A percentile compares a stretch with the other conserved stretches of the same genome.
Conservation (phyloP, 92 coral and sea anemone species). For the Siderastrea radians region DNA sequence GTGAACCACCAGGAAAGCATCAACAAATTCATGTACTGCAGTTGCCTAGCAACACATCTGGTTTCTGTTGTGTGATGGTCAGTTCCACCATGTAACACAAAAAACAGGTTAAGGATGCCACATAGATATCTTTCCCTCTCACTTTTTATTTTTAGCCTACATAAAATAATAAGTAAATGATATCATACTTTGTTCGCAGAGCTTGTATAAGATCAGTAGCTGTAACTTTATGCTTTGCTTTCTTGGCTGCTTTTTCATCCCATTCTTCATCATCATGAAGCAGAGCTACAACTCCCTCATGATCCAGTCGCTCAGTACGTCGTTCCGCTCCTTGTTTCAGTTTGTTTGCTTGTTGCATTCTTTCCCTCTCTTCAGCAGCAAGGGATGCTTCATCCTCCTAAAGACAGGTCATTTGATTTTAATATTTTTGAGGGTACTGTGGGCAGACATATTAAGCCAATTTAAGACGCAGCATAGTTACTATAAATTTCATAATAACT, state of each 20-base stretch:
- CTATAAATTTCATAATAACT: too few species aligned
- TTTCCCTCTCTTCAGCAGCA: conserved; percentile 86
- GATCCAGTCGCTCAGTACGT: conserved; percentile 88
- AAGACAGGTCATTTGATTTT: neutral
- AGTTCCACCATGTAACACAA: too few species aligned
- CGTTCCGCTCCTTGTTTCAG: conserved; percentile 85
- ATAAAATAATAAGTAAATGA: neutral
- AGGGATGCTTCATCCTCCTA: conserved; percentile 89
- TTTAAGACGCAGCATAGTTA: too few species aligned
- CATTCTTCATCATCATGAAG: conserved; percentile 91
- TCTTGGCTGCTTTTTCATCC: conserved; percentile 83
- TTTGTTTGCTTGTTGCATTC: conserved; percentile 73
- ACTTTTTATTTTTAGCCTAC: neutral
- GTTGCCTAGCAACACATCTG: too few species aligned
- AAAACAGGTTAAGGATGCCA: too few species aligned
- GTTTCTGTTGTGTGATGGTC: too few species aligned
- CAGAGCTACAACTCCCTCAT: conserved; percentile 92
- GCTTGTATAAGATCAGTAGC: conserved; percentile 93
- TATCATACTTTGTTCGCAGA: conserved; percentile 87
- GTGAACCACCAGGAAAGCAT: too few species aligned
- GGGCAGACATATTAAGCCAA: neutral
- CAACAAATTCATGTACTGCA: too few species aligned
- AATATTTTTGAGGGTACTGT: neutral
- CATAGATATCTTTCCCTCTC: too few species aligned
- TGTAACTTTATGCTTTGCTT: conserved; percentile 87